A percentile compares a stretch with the other conserved stretches of the same genome.
Evolutionary conservation across 2,113 vertebrate species (phyloP).

Genomic region (Elephantulus edwardii): DNA sequence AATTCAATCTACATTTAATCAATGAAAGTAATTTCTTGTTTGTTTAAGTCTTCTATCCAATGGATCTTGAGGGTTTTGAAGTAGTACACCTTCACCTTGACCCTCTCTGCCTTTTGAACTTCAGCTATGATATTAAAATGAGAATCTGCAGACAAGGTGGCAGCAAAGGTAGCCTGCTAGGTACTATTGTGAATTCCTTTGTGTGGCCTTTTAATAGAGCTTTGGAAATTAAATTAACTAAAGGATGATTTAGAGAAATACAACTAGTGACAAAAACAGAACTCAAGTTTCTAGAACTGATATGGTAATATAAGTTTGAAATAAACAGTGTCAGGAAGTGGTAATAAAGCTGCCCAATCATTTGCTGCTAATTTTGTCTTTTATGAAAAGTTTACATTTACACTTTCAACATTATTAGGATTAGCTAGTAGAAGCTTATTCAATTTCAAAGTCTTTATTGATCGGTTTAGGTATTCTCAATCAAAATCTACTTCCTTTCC

Average conservation of each 20-base stretch:
- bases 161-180: neutral
- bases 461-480: conserved; percentile 89
- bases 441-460: conserved; percentile 95
- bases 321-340: no score
- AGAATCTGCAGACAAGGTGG: conserved; percentile 64
- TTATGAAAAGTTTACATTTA: conserved; percentile 62
- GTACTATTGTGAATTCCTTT: conserved; percentile 40
- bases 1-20: conserved; percentile 94
- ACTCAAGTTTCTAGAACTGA: neutral
- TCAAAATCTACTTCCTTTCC: conserved; percentile 89
- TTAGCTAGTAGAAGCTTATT: conserved; percentile 86
- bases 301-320: neutral
- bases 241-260: neutral
- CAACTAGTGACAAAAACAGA: rapidly evolving
- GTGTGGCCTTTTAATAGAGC: neutral
- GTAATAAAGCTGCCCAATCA: no score
- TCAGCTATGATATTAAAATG: conserved; percentile 63
- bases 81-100: conserved; percentile 78
- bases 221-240: conserved; percentile 47
- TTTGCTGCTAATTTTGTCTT: conserved; percentile 46
- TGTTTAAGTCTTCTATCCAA: conserved; percentile 89
- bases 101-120: conserved; percentile 76
- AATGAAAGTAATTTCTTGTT: conserved; percentile 92
- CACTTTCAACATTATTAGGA: conserved; percentile 84
- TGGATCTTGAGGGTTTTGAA: conserved; percentile 82